phyloP scores from a whole-genome alignment of 2,113 vertebrate species.

The Collichthys lucidus region DNA sequence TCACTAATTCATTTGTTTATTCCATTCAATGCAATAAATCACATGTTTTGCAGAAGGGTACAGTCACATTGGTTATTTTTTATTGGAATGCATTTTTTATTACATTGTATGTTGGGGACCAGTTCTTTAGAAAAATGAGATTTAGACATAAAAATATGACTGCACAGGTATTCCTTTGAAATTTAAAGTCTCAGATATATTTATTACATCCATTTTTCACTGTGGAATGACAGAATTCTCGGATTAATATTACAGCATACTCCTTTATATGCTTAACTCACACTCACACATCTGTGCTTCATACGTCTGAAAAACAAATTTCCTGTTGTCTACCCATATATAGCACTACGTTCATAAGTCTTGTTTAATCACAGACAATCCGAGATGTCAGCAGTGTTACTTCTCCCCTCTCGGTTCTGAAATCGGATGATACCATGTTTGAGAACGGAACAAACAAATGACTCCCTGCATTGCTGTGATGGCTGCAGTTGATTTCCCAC shows the following conservation, averaged over 20 bases:
- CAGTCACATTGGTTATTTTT: not conserved
- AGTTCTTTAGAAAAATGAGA: not conserved
- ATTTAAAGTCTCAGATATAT: not conserved
- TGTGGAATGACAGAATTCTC: not conserved
- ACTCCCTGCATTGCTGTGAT: not conserved
- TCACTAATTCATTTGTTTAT: not conserved
- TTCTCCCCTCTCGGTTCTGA: not conserved
- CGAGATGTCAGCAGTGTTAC: not conserved
- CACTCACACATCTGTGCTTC: not conserved
- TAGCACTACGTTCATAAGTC: not conserved
- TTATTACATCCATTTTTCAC: not conserved
- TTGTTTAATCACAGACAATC: not conserved
- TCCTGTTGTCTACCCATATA: not conserved
- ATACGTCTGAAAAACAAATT: not conserved
- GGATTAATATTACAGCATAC: not conserved
- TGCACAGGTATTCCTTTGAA: not conserved
- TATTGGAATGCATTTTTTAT: not conserved
- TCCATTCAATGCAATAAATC: not conserved
- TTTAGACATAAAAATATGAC: not conserved
- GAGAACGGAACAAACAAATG: not conserved
- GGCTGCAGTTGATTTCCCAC: conserved; percentile 27
- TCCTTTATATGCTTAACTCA: not conserved
- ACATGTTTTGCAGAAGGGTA: not conserved
- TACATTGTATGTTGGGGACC: not conserved
- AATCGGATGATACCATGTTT: not conserved